Base-by-base conservation (phyloP, 2,888 invertebrate genomes). In the Trichopoda pennipes region DNA sequence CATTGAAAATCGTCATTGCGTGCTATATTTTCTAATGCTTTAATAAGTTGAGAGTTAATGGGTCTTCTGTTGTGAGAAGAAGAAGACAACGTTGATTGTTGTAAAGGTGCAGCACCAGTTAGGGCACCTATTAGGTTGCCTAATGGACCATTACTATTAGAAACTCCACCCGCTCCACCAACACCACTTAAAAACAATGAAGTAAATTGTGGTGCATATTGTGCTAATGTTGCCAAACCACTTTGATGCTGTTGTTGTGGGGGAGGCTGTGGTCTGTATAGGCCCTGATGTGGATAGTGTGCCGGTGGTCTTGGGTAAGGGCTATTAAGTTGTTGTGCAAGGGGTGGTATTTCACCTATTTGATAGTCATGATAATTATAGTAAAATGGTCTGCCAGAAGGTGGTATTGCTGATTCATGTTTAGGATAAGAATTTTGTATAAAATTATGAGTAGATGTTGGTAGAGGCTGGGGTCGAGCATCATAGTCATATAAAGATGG, bases 1-100 rank as follows among this genome's bases (percentile, higher is more conserved):
- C 96, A 96, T 87, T 95, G 94, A 86, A 94, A 92, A 89, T 96
- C 95, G 89, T 96, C 96, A 90, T 95, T 94, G 86, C 92, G 92
- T 19, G 94, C 92, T 85, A 95, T 93, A 81, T 94, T 93, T 85
- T 92, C 92, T 83, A 94, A 89, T 16, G 93, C 93, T 85, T 86
- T 90, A 86, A 89, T 88, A 86, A 91, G 89, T 86, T 90, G 90
- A 85, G 87, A 88, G 86, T 88, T 90, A 81, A 89, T 85, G 32
- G 89, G 89, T 47, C 89, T 87, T 56, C 77, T 70, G 10, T 64
- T 76, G 21, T 80, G 61, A 16, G 84, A 76, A 23, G 84, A 84
- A 19, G 70, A 53, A 7, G 63, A 64, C 21, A 42, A 32, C 32
- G 80, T 47, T 28, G 42, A 42, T 63, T 77, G 79, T 35, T 66